Percentiles rank a stretch among this genome's conserved stretches.
These are phyloP conservation scores for Saiga tatarica DNA, from an alignment of 2,113 vertebrate species.

Conservation along the genomic window DNA sequence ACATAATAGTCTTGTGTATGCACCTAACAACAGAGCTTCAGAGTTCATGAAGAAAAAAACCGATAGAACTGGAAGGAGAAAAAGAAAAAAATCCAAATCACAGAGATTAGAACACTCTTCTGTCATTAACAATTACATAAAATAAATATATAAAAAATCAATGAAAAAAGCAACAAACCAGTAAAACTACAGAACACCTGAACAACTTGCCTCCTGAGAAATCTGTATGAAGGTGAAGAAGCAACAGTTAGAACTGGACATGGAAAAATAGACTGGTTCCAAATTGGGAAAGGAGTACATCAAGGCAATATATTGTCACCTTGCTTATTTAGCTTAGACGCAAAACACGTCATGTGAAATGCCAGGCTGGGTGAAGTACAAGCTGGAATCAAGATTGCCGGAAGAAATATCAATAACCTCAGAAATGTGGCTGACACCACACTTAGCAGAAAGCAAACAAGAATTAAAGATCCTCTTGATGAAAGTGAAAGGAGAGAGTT, in stretches of 20 bases:
- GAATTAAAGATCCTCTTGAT: not conserved
- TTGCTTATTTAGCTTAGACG: not conserved
- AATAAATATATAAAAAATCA: not conserved
- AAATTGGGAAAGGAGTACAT: not conserved
- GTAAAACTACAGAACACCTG: not conserved
- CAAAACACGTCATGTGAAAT: not conserved
- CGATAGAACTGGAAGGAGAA: not conserved
- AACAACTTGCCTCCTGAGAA: not conserved
- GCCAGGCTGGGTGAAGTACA: not conserved
- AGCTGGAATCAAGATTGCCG: not conserved
- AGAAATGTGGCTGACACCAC: not conserved
- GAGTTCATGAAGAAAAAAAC: not conserved
- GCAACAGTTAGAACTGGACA: not conserved
- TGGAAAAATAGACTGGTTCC: not conserved
- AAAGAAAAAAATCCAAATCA: not conserved
- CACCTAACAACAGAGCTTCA: not conserved
- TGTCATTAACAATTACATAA: not conserved
- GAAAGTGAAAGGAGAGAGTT: not conserved
- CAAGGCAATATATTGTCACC: not conserved
- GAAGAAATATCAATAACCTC: not conserved
- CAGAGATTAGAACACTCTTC: not conserved
- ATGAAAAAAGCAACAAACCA: not conserved
- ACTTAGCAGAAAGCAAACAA: not conserved
- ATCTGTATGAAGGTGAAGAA: not conserved
- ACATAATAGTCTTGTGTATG: not conserved